Evolutionary conservation across 2,113 vertebrate species (phyloP).

Genomic region (Balaeniceps rex): DNA sequence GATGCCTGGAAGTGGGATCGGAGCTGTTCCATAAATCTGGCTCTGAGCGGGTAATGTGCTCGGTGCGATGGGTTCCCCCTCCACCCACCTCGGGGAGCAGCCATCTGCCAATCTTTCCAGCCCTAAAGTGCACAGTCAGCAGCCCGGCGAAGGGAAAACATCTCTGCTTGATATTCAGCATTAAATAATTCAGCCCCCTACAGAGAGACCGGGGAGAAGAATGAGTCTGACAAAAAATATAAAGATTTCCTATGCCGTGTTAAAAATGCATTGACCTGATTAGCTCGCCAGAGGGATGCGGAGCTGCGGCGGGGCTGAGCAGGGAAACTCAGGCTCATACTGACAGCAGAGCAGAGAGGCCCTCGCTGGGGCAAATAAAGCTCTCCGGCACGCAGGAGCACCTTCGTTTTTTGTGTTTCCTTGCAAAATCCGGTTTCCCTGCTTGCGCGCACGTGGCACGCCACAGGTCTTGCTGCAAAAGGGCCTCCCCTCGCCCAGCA

Average conservation of each 20-base stretch:
- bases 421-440: neutral
- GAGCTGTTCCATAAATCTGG: neutral
- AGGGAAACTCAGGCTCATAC: neutral
- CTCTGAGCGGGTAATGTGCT: neutral
- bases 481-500: neutral
- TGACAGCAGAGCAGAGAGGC: accelerated
- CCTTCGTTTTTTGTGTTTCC: neutral
- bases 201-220: neutral
- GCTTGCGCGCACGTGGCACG: accelerated
- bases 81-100: neutral
- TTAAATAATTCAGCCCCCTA: slow-evolving; percentile 25
- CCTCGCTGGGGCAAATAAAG: accelerated
- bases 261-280: neutral
- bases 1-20: neutral
- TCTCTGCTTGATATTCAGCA: neutral
- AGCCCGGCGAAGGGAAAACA: neutral
- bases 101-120: neutral
- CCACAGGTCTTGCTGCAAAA: accelerated
- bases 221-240: neutral
- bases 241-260: slow-evolving; percentile 4
- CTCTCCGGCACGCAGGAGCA: accelerated
- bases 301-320: neutral
- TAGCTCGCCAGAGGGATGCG: neutral
- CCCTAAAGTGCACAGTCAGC: neutral
- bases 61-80: neutral